A percentile compares a stretch with the other conserved stretches of the same genome.
These are phyloP conservation scores for Yponomeuta sedellus DNA, from an alignment of 2,888 invertebrate genomes.

Conservation along the genomic window DNA sequence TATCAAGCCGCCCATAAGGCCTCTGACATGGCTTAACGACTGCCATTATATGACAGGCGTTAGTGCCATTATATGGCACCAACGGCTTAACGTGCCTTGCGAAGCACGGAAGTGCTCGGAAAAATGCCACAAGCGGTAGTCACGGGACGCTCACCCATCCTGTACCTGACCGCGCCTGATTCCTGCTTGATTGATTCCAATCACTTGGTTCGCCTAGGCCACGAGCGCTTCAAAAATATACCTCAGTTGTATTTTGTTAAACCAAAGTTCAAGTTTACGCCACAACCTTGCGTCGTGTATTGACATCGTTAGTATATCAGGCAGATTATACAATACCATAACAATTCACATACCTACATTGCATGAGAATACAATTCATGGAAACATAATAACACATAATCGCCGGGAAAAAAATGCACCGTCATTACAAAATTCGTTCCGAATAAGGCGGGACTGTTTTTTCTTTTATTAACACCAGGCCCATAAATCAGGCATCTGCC, in stretches of 20 bases:
- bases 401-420: background rate
- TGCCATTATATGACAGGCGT: too few species aligned
- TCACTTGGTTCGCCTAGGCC: too few species aligned
- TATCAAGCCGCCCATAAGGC: too few species aligned
- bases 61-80: too few species aligned
- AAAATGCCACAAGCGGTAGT: too few species aligned
- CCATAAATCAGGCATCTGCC: background rate
- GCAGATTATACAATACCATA: background rate
- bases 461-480: background rate
- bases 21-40: too few species aligned
- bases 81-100: too few species aligned
- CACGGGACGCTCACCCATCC: too few species aligned
- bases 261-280: conserved; percentile 1
- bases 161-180: too few species aligned
- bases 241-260: background rate
- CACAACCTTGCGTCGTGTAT: conserved; percentile 1
- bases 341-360: background rate
- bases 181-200: too few species aligned
- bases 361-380: background rate
- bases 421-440: conserved; percentile 1
- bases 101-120: too few species aligned
- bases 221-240: too few species aligned
- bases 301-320: conserved; percentile 2
- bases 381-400: background rate
- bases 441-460: background rate